Conservation (phyloP, 2,113 vertebrate genomes). For the Platanista minor region DNA sequence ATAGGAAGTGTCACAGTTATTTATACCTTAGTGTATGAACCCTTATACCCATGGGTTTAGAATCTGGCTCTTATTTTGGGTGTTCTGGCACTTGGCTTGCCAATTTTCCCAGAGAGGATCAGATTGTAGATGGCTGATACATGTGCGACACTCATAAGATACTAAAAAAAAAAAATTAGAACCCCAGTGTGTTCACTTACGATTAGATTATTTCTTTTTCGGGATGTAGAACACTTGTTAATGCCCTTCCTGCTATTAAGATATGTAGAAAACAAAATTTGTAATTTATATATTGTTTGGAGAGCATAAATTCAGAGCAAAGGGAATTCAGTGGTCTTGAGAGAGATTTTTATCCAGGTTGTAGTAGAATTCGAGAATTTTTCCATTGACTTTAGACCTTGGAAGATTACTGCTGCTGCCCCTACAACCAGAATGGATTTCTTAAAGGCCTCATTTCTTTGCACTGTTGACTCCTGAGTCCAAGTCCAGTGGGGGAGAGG, state of each 20-base stretch:
- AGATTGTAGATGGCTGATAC: neutral
- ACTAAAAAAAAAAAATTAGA: neutral
- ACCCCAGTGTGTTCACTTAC: neutral
- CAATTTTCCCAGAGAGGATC: neutral
- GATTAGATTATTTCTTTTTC: neutral
- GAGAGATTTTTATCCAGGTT: neutral
- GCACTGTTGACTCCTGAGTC: neutral
- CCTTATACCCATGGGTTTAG: neutral
- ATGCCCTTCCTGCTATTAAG: neutral
- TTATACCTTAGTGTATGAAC: neutral
- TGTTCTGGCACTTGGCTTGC: neutral
- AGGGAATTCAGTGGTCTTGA: neutral
- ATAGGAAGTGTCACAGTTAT: neutral
- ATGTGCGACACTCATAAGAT: neutral
- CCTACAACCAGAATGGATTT: neutral
- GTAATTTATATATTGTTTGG: neutral
- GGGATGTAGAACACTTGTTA: neutral
- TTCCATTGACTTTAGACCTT: neutral
- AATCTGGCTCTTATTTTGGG: neutral
- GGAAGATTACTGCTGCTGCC: neutral
- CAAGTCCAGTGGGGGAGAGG: neutral
- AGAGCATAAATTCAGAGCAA: constrained; percentile 11
- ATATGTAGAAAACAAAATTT: neutral
- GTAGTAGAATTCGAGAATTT: neutral
- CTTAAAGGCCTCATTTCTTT: neutral